phyloP scores from a whole-genome alignment of 2,113 vertebrate species.

The Falcunculus frontatus region DNA sequence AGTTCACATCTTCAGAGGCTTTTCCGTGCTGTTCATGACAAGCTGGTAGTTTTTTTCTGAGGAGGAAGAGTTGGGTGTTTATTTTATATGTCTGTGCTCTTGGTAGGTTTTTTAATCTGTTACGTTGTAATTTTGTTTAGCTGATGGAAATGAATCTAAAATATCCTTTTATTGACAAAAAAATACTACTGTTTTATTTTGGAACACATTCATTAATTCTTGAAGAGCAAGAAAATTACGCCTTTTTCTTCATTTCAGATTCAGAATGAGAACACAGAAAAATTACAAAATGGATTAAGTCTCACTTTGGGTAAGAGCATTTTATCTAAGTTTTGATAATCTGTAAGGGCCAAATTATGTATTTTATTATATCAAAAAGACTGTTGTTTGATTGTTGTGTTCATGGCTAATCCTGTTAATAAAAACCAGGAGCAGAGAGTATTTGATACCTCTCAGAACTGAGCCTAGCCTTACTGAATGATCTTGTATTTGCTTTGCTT shows the following conservation, averaged over 20 bases:
- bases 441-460: background rate
- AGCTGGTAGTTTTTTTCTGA: background rate
- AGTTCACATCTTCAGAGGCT: background rate
- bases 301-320: constrained; percentile 57
- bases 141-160: background rate
- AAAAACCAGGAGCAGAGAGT: background rate
- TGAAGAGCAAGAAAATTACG: background rate
- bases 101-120: background rate
- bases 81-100: background rate
- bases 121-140: background rate
- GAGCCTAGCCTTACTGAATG: background rate
- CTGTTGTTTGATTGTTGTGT: background rate
- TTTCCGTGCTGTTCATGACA: background rate
- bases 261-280: constrained; percentile 38
- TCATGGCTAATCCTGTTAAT: background rate
- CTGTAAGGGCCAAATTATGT: background rate
- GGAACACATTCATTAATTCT: background rate
- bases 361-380: background rate
- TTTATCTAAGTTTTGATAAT: background rate
- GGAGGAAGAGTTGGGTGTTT: background rate
- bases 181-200: constrained; percentile 25
- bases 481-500: background rate
- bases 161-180: background rate
- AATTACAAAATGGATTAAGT: background rate
- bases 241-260: constrained; percentile 56